phyloP scores from a whole-genome alignment of 2,113 vertebrate species.

The Guaruba guarouba region DNA sequence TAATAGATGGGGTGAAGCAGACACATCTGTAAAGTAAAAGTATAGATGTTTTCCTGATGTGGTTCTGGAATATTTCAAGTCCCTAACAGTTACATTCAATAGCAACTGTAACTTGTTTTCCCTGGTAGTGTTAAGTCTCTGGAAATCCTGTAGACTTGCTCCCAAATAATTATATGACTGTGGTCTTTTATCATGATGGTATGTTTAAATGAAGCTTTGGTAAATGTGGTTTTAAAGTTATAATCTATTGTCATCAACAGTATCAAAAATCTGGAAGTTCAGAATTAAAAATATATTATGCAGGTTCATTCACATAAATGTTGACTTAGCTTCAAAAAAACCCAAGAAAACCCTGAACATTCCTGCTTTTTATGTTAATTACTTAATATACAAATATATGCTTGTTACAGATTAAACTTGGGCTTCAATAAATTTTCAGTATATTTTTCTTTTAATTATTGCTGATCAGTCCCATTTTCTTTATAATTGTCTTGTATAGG shows the following conservation, averaged over 20 bases:
- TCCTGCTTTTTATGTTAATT: neutral
- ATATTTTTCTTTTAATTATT: neutral
- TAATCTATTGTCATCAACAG: neutral
- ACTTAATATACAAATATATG: neutral
- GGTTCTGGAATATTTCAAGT: neutral
- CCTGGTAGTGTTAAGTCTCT: neutral
- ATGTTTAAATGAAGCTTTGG: neutral
- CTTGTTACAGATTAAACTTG: neutral
- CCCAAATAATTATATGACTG: neutral
- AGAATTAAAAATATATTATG: neutral
- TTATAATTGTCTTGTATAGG: neutral
- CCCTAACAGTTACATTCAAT: neutral
- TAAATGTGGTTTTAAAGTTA: neutral
- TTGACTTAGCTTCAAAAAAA: neutral
- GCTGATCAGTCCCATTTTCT: neutral
- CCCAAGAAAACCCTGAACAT: neutral
- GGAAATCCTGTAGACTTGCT: neutral
- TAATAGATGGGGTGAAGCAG: neutral
- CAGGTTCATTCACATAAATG: neutral
- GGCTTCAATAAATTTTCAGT: neutral
- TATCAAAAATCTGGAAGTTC: neutral
- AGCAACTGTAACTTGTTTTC: neutral
- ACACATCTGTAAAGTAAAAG: neutral
- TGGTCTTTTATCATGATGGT: neutral
- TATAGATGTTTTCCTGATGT: neutral